phyloP scores from a whole-genome alignment of 2,113 vertebrate genomes.

The Orycteropus afer region DNA sequence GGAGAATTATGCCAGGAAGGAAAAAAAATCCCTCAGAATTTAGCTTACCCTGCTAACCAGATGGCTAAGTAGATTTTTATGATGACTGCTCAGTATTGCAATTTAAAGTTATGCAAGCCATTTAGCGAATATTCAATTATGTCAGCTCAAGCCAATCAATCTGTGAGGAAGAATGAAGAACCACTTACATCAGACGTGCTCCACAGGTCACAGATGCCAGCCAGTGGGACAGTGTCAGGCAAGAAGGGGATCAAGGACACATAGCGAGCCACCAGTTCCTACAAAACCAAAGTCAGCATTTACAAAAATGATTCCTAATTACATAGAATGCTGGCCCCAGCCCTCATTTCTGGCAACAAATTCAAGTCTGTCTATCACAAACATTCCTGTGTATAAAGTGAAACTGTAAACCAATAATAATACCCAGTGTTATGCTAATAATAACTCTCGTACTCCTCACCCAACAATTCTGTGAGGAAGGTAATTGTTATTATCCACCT shows the following conservation, averaged over 20 bases:
- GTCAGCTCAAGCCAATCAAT: background rate
- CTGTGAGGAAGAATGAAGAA: background rate
- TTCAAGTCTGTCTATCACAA: background rate
- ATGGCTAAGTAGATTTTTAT: background rate
- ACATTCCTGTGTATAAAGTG: background rate
- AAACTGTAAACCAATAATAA: background rate
- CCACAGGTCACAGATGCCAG: constrained; percentile 95
- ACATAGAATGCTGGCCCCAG: background rate
- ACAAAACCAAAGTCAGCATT: constrained; percentile 2
- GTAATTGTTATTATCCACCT: background rate
- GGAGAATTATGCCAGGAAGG: background rate
- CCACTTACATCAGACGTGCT: constrained; percentile 95
- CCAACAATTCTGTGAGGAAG: background rate
- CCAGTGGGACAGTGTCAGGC: constrained; percentile 94
- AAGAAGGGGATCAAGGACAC: constrained; percentile 96
- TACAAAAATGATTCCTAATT: background rate
- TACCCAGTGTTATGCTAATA: background rate
- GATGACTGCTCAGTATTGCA: background rate
- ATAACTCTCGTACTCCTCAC: background rate
- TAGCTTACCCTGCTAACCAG: background rate
- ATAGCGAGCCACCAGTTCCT: constrained; percentile 93
- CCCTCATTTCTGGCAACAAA: background rate
- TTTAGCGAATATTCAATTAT: background rate
- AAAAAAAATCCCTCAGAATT: constrained; percentile 21
- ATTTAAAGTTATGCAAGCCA: background rate